Conservation (phyloP, 2,113 vertebrate genomes). For the Notiomystis cincta region DNA sequence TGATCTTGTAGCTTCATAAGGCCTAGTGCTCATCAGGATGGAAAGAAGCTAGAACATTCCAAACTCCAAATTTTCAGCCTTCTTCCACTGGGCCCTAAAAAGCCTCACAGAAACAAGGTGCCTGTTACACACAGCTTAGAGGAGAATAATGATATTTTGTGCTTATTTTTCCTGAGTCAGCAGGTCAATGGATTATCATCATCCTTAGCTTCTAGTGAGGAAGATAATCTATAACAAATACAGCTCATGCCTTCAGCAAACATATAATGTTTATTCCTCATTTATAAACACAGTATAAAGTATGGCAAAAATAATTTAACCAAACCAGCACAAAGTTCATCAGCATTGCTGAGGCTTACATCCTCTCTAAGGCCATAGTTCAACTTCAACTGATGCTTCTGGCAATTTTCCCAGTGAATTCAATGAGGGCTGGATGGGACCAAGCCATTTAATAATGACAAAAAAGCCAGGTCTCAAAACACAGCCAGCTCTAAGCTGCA, state of each 20-base stretch:
- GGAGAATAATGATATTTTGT: background rate
- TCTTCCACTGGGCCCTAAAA: background rate
- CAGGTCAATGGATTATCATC: background rate
- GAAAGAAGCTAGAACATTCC: background rate
- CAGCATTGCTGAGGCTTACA: background rate
- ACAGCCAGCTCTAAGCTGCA: background rate
- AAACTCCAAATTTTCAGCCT: background rate
- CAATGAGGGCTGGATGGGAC: background rate
- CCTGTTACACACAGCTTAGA: background rate
- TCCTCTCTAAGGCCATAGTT: background rate
- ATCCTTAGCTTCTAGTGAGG: background rate
- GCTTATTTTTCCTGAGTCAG: background rate
- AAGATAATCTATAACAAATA: slow-evolving; percentile 7
- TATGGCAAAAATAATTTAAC: slow-evolving; percentile 28
- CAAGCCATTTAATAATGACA: background rate
- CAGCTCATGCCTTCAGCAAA: background rate
- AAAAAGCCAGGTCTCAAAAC: background rate
- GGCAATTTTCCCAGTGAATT: slow-evolving; percentile 18
- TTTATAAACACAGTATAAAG: background rate
- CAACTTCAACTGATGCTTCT: background rate
- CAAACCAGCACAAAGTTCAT: slow-evolving; percentile 28
- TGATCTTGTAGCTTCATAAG: background rate
- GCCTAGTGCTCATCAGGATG: background rate
- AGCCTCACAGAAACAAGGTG: background rate
- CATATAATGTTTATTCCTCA: background rate